Evolutionary conservation across 2,888 invertebrate genomes (phyloP).

Genomic region (Cephus sareptanus): DNA sequence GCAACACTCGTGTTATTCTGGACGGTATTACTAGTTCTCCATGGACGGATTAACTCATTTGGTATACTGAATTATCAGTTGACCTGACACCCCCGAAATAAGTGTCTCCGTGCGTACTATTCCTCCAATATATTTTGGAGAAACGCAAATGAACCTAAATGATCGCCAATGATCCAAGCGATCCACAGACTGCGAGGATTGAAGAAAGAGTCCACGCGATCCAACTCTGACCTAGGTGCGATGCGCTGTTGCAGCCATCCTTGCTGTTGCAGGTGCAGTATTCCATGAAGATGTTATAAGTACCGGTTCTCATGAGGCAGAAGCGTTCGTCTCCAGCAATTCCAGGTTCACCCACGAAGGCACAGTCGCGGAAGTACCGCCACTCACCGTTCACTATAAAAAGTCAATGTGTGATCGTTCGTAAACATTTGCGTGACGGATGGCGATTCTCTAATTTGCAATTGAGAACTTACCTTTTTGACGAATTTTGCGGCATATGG

Average conservation of each 20-base stretch:
- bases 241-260: slow-evolving; percentile 86
- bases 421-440: background rate
- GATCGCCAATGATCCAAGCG: background rate
- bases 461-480: slow-evolving; percentile 78
- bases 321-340: slow-evolving; percentile 90
- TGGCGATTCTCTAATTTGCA: background rate
- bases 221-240: slow-evolving; percentile 29
- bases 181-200: background rate
- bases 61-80: background rate
- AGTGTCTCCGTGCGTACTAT: too few relatives aligned
- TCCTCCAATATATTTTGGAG: background rate
- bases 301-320: slow-evolving; percentile 90
- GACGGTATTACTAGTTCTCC: background rate
- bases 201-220: background rate
- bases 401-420: slow-evolving; percentile 10
- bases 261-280: slow-evolving; percentile 94
- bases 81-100: background rate
- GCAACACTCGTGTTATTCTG: background rate
- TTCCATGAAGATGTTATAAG: slow-evolving; percentile 93
- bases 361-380: slow-evolving; percentile 89
- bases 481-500: slow-evolving; percentile 91
- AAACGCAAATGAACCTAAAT: background rate
- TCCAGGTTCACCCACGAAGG: slow-evolving; percentile 90
- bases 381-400: slow-evolving; percentile 85
- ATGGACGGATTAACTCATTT: background rate